Evolutionary conservation across 2,888 invertebrate genomes (phyloP), one percentile per base, ranked within the genome.

Genomic region (Rugalucina vietnamica): DNA sequence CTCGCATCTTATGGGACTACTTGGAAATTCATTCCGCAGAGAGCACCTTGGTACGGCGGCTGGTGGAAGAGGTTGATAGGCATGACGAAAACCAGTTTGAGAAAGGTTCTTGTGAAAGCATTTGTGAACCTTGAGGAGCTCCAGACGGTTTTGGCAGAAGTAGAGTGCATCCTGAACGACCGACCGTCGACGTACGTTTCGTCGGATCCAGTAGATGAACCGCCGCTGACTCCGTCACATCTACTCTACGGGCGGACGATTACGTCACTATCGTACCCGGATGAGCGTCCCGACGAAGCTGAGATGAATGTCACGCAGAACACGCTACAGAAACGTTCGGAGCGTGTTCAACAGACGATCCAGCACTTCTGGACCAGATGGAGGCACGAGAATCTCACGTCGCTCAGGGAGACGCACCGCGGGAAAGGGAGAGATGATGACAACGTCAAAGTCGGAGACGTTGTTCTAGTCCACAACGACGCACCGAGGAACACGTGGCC

Each of bases 21-120:
- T n/a, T 49, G 50, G 50, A 49, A 49, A 18, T 18, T 49, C 14
- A 49, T 49, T 49, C 50, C 50, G 18, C 36, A 72, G 21, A 8
- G 72, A 43, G 72, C 72, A 14, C 72, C 37, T 5, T 72, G 39
- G 72, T 72, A 27, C 43, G 72, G 72, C n/a, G 72, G 72, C 5
- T 37, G 39, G 72, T 72, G 72, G 72, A 39, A 72, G 43, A 24
- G 72, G 24, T 29, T 72, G 39, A 72, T 39, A 18, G 72, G 72
- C 12, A 37, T 72, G 12, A 72, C 39, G 0, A 39, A 39, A 72
- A 72, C 18, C 24, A 12, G 27, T 43, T 29, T 39, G n/a, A 39
- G 29, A 29, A 37, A 72, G 49, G 21, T 39, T 29, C 43, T 72
- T 24, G 72, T 37, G 10, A 24, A 29, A 72, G 24, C 39, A 18